Conservation (phyloP, 2,797 vertebrate species). For the Heteromormyrus szaboi region DNA sequence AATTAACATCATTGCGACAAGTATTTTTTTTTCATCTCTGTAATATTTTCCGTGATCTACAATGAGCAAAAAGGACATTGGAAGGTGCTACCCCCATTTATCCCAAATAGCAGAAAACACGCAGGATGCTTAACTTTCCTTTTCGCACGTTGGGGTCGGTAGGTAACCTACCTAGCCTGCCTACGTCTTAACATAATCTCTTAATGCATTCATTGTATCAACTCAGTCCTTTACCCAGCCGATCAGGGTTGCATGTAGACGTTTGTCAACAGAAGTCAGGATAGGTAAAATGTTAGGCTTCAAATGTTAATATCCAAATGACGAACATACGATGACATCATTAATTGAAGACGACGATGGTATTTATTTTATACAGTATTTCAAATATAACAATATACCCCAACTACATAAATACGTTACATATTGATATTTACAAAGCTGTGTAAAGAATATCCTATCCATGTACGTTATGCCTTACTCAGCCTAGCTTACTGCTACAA, state of each 20-base stretch:
- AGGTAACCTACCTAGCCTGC: neutral
- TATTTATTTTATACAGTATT: neutral
- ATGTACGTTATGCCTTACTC: neutral
- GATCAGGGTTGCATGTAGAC: neutral
- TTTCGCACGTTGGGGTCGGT: neutral
- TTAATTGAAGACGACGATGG: neutral
- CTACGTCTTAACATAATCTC: neutral
- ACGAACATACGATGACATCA: neutral
- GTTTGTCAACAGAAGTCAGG: neutral
- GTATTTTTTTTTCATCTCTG: neutral
- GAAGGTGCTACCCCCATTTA: neutral
- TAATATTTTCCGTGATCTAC: neutral
- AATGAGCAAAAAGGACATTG: neutral
- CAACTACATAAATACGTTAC: neutral
- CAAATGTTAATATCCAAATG: neutral
- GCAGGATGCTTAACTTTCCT: neutral
- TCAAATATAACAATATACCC: neutral
- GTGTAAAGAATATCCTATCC: neutral
- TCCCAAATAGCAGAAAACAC: neutral
- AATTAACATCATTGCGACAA: neutral
- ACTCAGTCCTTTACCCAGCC: neutral
- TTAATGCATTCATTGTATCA: neutral
- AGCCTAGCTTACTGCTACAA: neutral
- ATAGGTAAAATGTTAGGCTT: neutral
- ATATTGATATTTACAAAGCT: neutral